Conservation (phyloP, 2,888 invertebrate species). For the Nipponacmea schrenckii region DNA sequence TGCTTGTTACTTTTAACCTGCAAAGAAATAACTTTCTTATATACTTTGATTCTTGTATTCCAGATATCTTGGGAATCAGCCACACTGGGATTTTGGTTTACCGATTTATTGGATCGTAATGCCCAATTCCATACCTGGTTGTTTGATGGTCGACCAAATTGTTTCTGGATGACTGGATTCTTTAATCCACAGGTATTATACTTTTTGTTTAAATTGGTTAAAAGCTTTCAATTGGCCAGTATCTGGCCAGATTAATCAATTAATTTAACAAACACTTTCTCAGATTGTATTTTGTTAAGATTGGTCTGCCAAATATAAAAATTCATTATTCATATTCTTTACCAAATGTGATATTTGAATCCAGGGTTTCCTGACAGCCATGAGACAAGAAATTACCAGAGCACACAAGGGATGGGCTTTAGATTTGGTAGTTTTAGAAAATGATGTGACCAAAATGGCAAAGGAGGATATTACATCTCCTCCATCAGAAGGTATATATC, state of each 20-base stretch:
- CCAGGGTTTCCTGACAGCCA: constrained; percentile 69
- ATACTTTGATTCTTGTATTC: not conserved
- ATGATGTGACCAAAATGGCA: constrained; percentile 68
- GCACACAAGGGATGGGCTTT: constrained; percentile 69
- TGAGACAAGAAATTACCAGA: constrained; percentile 69
- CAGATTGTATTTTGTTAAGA: too few relatives aligned
- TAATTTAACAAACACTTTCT: too few relatives aligned
- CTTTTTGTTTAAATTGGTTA: not conserved
- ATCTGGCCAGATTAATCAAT: not conserved
- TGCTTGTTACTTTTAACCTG: too few relatives aligned
- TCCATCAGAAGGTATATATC: constrained; percentile 79
- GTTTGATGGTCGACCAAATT: constrained; percentile 80
- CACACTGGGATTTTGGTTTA: constrained; percentile 98
- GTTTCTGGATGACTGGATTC: constrained; percentile 99
- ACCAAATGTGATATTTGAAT: constrained; percentile 13
- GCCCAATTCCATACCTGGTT: constrained; percentile 88
- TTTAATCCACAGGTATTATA: constrained; percentile 91
- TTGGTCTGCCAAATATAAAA: too few relatives aligned
- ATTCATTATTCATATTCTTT: too few relatives aligned
- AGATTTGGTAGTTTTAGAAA: constrained; percentile 66
- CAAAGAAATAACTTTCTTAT: too few relatives aligned
- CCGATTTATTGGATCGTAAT: constrained; percentile 91
- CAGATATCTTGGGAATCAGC: constrained; percentile 98
- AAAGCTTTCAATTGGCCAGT: not conserved
- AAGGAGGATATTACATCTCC: constrained; percentile 76